Percentiles rank a stretch among this genome's conserved stretches.
Conservation (phyloP, 2,113 vertebrate genomes). For the Pluvianellus socialis region DNA sequence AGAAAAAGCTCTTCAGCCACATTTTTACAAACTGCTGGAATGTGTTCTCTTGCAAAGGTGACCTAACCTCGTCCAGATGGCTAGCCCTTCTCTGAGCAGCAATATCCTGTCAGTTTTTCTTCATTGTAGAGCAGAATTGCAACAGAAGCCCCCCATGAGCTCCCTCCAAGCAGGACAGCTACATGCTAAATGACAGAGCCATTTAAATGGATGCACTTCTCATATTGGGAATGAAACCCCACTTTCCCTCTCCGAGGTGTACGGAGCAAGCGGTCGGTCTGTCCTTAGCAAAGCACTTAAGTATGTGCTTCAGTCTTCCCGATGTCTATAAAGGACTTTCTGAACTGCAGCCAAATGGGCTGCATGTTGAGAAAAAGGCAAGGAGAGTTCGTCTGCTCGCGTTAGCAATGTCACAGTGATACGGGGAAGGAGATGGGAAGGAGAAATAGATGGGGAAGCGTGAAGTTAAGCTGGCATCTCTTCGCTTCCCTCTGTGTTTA, state of each 20-base stretch:
- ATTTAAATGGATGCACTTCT: background rate
- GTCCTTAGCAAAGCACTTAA: background rate
- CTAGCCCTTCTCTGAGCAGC: background rate
- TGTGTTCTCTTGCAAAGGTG: background rate
- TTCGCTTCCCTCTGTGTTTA: background rate
- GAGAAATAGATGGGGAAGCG: background rate
- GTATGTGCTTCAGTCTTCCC: background rate
- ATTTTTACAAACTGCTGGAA: constrained; percentile 5
- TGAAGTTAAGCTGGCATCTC: background rate
- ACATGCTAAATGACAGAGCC: background rate
- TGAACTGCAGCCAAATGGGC: background rate
- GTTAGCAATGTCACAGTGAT: background rate
- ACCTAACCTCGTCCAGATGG: background rate
- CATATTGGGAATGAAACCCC: background rate
- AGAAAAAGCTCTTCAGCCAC: background rate
- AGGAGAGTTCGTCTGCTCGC: background rate
- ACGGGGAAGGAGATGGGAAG: background rate
- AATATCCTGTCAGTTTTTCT: background rate
- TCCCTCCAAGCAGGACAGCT: background rate
- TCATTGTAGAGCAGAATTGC: background rate
- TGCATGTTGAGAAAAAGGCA: background rate
- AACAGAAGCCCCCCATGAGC: background rate
- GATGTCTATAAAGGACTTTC: background rate
- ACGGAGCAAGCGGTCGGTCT: background rate
- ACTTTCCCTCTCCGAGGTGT: background rate